Evolutionary conservation across 2,113 vertebrate species (phyloP).

Genomic region (Ptychochromis oligacanthus): DNA sequence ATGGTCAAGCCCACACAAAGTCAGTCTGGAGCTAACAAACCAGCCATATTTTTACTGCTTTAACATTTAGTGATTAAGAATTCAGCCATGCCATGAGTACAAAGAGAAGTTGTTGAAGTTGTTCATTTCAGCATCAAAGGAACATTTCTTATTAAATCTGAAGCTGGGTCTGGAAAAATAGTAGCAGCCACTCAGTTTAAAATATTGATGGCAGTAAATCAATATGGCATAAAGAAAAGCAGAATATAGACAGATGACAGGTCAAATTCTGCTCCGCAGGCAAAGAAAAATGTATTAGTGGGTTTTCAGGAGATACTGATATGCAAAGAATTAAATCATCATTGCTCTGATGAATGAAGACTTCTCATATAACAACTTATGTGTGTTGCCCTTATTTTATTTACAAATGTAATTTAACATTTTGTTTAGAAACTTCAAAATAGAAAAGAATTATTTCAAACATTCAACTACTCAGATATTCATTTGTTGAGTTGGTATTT

Average conservation of each 20-base stretch:
- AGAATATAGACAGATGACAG: conserved; percentile 47
- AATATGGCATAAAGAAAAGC: conserved; percentile 49
- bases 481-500: too few species aligned
- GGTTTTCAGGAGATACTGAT: conserved; percentile 32
- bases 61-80: neutral
- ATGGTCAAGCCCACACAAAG: neutral
- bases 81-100: neutral
- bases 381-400: neutral
- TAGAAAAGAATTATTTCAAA: neutral
- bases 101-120: neutral
- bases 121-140: neutral
- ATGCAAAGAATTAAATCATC: conserved; percentile 34
- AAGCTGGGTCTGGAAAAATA: conserved; percentile 25
- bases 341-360: conserved; percentile 6
- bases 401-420: neutral
- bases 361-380: neutral
- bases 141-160: conserved; percentile 19
- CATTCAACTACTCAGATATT: neutral
- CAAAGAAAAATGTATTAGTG: conserved; percentile 24
- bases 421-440: fast-evolving
- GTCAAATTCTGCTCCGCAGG: conserved; percentile 51
- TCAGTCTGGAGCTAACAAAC: neutral
- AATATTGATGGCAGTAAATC: conserved; percentile 59
- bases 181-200: conserved; percentile 18
- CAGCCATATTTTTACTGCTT: neutral